A percentile compares a stretch with the other conserved stretches of the same genome.
These are phyloP conservation scores for Oopsacas minuta DNA, from an alignment of 37 sponge, comb jelly and placozoan genomes.

Conservation along the genomic window DNA sequence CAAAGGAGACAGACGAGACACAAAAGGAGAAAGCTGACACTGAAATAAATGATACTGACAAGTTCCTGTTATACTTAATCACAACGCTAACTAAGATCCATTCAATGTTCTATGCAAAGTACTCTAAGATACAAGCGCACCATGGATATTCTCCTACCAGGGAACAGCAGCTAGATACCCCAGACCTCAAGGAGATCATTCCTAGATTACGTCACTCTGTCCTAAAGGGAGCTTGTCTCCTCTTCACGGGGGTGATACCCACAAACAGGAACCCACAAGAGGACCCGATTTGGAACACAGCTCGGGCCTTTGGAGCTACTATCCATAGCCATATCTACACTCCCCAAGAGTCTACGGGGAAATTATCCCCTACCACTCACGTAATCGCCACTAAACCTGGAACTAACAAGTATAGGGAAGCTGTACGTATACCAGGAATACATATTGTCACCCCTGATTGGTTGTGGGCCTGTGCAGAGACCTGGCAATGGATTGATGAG, in stretches of 20 bases:
- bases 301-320: slow-evolving; percentile 70
- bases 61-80: slow-evolving; percentile 43
- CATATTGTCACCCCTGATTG: slow-evolving; percentile 66
- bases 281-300: slow-evolving; percentile 76
- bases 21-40: not conserved
- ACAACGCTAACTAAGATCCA: slow-evolving; percentile 55
- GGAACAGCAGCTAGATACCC: slow-evolving; percentile 31
- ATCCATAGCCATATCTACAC: slow-evolving; percentile 38
- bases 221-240: slow-evolving; percentile 38
- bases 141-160: not conserved
- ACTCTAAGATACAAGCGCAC: not conserved
- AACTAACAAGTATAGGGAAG: slow-evolving; percentile 74
- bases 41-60: slow-evolving; percentile 57
- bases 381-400: slow-evolving; percentile 66
- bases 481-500: slow-evolving; percentile 69
- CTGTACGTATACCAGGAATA: slow-evolving; percentile 47
- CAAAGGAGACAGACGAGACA: not conserved
- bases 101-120: slow-evolving; percentile 47
- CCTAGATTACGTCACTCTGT: slow-evolving; percentile 56
- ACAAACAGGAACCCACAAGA: slow-evolving; percentile 54
- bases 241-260: slow-evolving; percentile 95
- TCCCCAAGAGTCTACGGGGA: not conserved
- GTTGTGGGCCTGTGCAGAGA: slow-evolving; percentile 87
- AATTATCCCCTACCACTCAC: slow-evolving; percentile 65
- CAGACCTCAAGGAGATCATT: slow-evolving; percentile 78